These are phyloP conservation scores for Trimorus sp. DNA, from an alignment of 2,888 invertebrate species.

Conservation along the genomic window DNA sequence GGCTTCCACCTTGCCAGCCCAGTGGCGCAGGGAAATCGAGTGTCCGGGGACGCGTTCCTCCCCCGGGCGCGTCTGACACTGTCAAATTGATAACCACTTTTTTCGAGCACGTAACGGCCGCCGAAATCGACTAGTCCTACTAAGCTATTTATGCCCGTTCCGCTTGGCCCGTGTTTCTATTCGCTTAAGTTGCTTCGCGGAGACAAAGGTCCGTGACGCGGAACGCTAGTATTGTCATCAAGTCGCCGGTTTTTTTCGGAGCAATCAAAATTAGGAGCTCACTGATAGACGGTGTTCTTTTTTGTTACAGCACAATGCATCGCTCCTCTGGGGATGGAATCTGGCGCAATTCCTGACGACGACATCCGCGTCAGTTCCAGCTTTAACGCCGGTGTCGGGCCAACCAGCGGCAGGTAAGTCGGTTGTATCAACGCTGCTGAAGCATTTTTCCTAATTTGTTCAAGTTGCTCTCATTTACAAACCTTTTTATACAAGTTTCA, in stretches of 20 bases:
- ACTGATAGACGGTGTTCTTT: background rate
- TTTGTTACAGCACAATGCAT: constrained; percentile 89
- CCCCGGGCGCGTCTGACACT: constrained; percentile 71
- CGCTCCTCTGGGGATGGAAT: constrained; percentile 93
- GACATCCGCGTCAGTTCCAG: constrained; percentile 93
- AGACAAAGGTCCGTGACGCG: too few relatives aligned
- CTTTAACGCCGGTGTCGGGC: constrained; percentile 92
- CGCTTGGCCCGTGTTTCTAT: constrained; percentile 30
- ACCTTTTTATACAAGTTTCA: background rate
- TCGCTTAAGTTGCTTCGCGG: background rate
- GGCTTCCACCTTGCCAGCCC: constrained; percentile 68
- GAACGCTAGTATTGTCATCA: too few relatives aligned
- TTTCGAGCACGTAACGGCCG: constrained; percentile 57
- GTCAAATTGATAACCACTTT: constrained; percentile 78
- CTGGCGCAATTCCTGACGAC: constrained; percentile 89
- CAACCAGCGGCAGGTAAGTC: constrained; percentile 91
- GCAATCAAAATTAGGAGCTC: too few relatives aligned
- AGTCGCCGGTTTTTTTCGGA: too few relatives aligned
- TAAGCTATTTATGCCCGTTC: constrained; percentile 51
- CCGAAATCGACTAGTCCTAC: constrained; percentile 58
- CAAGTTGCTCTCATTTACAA: background rate
- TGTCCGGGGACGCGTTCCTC: constrained; percentile 68
- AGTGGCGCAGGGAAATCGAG: constrained; percentile 75
- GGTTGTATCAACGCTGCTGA: background rate
- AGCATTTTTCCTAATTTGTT: background rate